Evolutionary conservation across 2,113 vertebrate species (phyloP).

Genomic region (Parus major): DNA sequence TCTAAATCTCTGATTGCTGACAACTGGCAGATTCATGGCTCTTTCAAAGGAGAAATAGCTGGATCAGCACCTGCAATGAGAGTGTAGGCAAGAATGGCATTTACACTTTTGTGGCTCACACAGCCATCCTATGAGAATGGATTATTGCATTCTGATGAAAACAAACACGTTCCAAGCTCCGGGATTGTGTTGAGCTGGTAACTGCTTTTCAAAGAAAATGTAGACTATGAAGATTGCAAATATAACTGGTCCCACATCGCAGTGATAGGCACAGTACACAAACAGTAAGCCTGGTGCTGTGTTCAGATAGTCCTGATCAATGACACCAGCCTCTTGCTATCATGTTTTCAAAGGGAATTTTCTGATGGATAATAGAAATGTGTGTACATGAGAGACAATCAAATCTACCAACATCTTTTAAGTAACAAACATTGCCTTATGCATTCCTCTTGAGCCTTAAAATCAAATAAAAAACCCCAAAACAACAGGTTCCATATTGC

Average conservation of each 20-base stretch:
- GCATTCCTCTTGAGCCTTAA: neutral
- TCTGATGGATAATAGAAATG: neutral
- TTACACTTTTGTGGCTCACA: neutral
- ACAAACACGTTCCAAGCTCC: neutral
- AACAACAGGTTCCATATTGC: neutral
- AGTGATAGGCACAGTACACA: neutral
- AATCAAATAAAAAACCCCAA: too few relatives aligned
- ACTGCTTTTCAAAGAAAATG: slow-evolving; percentile 6
- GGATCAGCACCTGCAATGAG: slow-evolving; percentile 53
- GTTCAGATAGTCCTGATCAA: neutral
- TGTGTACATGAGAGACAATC: neutral
- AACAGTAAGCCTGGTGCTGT: neutral
- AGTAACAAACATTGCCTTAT: neutral
- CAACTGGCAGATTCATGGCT: slow-evolving; percentile 44
- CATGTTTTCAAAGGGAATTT: neutral
- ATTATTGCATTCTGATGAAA: slow-evolving; percentile 46
- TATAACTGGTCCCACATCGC: neutral
- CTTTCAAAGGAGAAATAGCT: slow-evolving; percentile 51
- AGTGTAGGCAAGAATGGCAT: neutral
- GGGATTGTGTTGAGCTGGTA: neutral
- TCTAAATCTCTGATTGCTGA: slow-evolving; percentile 55
- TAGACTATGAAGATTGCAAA: neutral
- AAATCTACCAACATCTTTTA: neutral
- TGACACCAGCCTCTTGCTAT: neutral
- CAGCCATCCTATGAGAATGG: slow-evolving; percentile 2